Evolutionary conservation across 2,113 vertebrate genomes (phyloP), one percentile per base, ranked within the genome.

Genomic region (Phrynosoma platyrhinos): DNA sequence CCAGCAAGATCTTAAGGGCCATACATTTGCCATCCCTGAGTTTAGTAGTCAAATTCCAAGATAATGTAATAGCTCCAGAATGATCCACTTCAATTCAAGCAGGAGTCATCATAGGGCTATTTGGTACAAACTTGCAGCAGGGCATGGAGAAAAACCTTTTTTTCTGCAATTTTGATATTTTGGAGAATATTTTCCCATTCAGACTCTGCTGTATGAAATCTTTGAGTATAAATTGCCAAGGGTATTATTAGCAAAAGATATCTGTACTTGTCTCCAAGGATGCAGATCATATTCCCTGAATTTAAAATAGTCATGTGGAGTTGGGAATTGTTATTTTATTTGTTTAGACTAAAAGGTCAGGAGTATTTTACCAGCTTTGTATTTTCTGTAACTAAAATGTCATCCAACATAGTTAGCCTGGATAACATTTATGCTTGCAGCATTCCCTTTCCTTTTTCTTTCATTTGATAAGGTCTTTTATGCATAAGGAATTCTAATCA

Each of bases 271-370:
- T 90, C 83, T 84, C 89, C 80, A 93, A 81, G 90, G 90, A 89
- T 74, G 55, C 92, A 88, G 81, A 93, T 91, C 0, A 52, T 47
- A 90, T 93, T 93, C 90, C 78, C 62, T 91, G 91, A 92, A 94
- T 88, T 91, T 89, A 91, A 81, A 94, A 84, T 87, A 94, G 87
- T 79, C 79, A 42, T 88, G 93, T 93, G 91, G 86, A 89, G 91
- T 91, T 95, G 88, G 89, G 91, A 94, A 93, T 94, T 92, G 92
- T 91, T 94, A 93, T 94, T 95, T 94, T 92, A 93, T 94, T 93
- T 95, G 93, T 86, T 94, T 88, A 87, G 91, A 88, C 91, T 94
- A 92, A 95, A 96, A 96, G 95, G 94, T 95, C 95, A 95, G 91
- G 93, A 94, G 92, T 94, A 95, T 94, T 94, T 92, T 83, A 88